Evolutionary conservation across 1,140 invertebrate genomes (phyloP).

Genomic region (Wiebesia pumilae): DNA sequence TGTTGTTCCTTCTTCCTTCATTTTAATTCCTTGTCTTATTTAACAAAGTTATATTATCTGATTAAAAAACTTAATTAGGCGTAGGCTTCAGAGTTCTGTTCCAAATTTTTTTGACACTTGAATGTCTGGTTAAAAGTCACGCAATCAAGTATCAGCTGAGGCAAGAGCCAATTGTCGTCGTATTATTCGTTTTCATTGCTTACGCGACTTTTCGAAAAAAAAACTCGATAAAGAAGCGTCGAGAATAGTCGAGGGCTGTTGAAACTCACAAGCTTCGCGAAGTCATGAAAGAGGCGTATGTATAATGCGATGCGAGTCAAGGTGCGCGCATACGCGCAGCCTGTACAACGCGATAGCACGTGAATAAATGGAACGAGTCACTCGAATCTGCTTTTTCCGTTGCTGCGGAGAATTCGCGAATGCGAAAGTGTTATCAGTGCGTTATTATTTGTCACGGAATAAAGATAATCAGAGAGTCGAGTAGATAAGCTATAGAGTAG

Average conservation of each 20-base stretch:
- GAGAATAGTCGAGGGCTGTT: not conserved
- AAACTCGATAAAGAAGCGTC: not conserved
- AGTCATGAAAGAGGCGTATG: not conserved
- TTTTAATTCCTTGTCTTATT: slow-evolving; percentile 13
- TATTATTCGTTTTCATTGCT: slow-evolving; percentile 21
- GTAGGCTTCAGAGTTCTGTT: not conserved
- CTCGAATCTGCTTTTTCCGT: not conserved
- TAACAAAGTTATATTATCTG: not conserved
- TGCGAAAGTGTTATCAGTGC: not conserved
- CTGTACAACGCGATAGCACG: not conserved
- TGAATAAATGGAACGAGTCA: not conserved
- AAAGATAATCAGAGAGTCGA: not conserved
- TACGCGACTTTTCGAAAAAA: not conserved
- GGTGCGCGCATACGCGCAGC: not conserved
- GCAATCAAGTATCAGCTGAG: not conserved
- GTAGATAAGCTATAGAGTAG: not conserved
- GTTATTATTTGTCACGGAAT: not conserved
- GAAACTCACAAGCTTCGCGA: not conserved
- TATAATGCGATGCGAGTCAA: not conserved
- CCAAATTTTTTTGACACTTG: not conserved
- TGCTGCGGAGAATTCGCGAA: not conserved
- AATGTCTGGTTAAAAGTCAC: not conserved
- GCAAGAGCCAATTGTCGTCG: not conserved
- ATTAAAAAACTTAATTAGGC: no score
- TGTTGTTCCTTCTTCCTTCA: slow-evolving; percentile 30